These are phyloP conservation scores for Augochlora pura DNA, from an alignment of 1,140 invertebrate genomes.

Conservation along the genomic window DNA sequence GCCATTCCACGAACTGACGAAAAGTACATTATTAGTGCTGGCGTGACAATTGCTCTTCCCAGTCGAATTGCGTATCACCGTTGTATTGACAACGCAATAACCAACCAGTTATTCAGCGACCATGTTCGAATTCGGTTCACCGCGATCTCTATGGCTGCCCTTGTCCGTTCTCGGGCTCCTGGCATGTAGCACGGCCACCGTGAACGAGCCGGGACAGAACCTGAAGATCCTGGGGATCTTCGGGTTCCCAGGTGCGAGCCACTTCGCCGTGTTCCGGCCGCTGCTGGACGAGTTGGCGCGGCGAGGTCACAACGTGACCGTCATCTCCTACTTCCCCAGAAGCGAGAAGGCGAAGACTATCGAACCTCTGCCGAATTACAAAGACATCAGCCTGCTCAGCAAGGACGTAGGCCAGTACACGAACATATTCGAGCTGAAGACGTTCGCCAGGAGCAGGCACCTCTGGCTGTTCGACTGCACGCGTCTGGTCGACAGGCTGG, in stretches of 20 bases:
- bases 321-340: conserved; percentile 83
- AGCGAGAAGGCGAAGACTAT: conserved; percentile 60
- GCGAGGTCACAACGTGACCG: conserved; percentile 85
- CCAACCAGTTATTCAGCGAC: too few relatives aligned
- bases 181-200: background rate
- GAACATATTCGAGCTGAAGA: conserved; percentile 73
- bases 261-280: conserved; percentile 85
- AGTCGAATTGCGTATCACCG: too few relatives aligned
- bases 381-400: conserved; percentile 79
- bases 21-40: too few relatives aligned
- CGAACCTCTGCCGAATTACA: conserved; percentile 80
- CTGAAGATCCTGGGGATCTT: conserved; percentile 84
- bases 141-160: too few relatives aligned
- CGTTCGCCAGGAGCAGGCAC: background rate
- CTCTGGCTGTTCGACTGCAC: conserved; percentile 36
- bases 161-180: too few relatives aligned
- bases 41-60: too few relatives aligned
- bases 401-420: conserved; percentile 55
- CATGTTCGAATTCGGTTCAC: too few relatives aligned
- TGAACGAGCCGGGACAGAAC: background rate
- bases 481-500: conserved; percentile 25
- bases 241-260: conserved; percentile 84
- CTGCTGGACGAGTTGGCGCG: conserved; percentile 83
- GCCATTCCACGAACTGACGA: too few relatives aligned
- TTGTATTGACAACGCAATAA: too few relatives aligned